These are phyloP conservation scores for Paragorgia papillata DNA, from an alignment of 92 coral and sea anemone genomes.

Conservation along the genomic window DNA sequence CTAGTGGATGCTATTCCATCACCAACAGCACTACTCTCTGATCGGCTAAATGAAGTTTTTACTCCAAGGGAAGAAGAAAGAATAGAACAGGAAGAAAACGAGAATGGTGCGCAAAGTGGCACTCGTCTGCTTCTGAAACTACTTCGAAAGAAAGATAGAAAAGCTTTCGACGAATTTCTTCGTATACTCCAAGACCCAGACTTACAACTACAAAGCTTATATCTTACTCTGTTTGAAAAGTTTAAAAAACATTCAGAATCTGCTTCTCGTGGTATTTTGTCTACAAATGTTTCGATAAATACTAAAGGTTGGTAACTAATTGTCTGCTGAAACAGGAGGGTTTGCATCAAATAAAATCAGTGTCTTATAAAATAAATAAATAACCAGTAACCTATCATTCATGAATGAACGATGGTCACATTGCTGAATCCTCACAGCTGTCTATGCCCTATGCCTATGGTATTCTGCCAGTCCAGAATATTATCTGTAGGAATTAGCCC, in stretches of 20 bases:
- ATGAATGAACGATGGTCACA: too few relatives aligned
- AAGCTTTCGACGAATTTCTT: slow-evolving; percentile 41
- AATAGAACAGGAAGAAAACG: slow-evolving; percentile 16
- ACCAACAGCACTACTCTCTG: slow-evolving; percentile 14
- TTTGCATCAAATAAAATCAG: too few relatives aligned
- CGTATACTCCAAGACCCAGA: background rate
- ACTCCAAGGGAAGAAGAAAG: slow-evolving; percentile 37
- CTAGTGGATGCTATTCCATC: background rate
- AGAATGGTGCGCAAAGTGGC: slow-evolving; percentile 35
- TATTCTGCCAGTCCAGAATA: too few relatives aligned
- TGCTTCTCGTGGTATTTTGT: background rate
- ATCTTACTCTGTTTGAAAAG: background rate
- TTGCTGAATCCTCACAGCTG: too few relatives aligned
- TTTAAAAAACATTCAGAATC: background rate
- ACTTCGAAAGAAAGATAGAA: slow-evolving; percentile 54
- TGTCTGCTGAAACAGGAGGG: too few relatives aligned
- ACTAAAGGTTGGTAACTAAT: too few relatives aligned
- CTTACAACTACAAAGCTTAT: background rate
- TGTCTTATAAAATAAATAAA: too few relatives aligned
- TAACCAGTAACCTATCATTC: too few relatives aligned
- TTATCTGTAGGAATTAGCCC: too few relatives aligned
- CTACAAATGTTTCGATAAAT: too few relatives aligned
- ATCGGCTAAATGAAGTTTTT: slow-evolving; percentile 14
- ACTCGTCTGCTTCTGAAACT: slow-evolving; percentile 39
- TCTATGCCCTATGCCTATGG: too few relatives aligned